These are phyloP conservation scores for Chloropsis hardwickii DNA, from an alignment of 2,113 vertebrate species.

Conservation along the genomic window DNA sequence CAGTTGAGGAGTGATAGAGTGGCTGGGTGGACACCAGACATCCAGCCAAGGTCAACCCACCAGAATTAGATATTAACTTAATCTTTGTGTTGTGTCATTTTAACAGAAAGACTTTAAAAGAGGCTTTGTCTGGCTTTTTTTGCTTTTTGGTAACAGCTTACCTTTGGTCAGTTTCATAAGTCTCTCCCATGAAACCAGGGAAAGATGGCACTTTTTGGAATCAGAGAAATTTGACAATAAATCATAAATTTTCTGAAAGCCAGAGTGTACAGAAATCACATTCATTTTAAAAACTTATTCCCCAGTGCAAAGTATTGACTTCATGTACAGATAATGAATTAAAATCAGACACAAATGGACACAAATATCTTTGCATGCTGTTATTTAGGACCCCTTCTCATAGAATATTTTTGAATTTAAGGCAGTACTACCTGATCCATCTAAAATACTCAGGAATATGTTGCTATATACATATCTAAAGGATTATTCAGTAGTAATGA, in stretches of 20 bases:
- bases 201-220: neutral
- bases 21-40: neutral
- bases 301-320: neutral
- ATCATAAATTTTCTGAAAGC: neutral
- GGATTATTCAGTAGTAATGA: neutral
- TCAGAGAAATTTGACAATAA: neutral
- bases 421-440: neutral
- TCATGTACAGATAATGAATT: neutral
- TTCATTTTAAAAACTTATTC: neutral
- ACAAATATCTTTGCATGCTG: neutral
- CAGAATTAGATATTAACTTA: neutral
- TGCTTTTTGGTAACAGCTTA: neutral
- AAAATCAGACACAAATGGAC: neutral
- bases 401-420: neutral
- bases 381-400: neutral
- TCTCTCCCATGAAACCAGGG: neutral
- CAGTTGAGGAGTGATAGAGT: neutral
- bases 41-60: neutral
- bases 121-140: neutral
- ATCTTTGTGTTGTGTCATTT: neutral
- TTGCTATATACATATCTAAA: neutral
- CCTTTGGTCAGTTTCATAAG: neutral
- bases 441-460: neutral
- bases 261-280: neutral
- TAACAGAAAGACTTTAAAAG: neutral